These are phyloP conservation scores for Thaleichthys pacificus DNA, from an alignment of 2,797 vertebrate genomes.

Conservation along the genomic window DNA sequence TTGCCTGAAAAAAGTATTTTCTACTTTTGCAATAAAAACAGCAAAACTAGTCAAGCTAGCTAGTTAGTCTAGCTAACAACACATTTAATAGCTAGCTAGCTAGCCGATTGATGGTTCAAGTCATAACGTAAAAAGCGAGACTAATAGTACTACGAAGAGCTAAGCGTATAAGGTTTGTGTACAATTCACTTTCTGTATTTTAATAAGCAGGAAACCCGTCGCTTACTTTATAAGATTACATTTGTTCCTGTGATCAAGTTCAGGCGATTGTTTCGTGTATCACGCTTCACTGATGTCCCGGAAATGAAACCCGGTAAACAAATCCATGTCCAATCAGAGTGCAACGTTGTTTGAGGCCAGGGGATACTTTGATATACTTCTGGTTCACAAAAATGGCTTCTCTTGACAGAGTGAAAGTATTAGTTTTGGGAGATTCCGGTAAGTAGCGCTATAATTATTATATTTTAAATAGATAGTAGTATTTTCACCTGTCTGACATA, in stretches of 20 bases:
- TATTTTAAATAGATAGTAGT: not conserved
- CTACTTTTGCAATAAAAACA: not conserved
- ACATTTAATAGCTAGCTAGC: not conserved
- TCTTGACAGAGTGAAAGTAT: conserved; percentile 91
- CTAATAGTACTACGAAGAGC: too few species aligned
- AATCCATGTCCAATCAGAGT: conserved; percentile 41
- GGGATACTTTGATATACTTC: not conserved
- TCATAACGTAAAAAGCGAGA: too few species aligned
- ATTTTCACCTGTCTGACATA: not conserved
- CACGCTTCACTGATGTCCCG: conserved; percentile 27
- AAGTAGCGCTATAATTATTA: conserved; percentile 37
- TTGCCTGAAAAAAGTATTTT: too few species aligned
- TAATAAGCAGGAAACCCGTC: not conserved
- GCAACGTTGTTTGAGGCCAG: not conserved
- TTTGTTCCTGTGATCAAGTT: not conserved
- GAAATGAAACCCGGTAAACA: conserved; percentile 29
- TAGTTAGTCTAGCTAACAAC: not conserved
- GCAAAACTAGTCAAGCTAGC: not conserved
- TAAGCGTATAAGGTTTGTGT: too few species aligned
- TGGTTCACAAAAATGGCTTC: conserved; percentile 81
- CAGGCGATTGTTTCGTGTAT: too few species aligned
- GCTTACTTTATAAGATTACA: not conserved
- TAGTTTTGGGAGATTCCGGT: conserved; percentile 98
- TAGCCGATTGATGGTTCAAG: not conserved
- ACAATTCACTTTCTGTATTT: too few species aligned